Conservation (phyloP, 2,797 vertebrate species). For the Pantherophis vulpinus region DNA sequence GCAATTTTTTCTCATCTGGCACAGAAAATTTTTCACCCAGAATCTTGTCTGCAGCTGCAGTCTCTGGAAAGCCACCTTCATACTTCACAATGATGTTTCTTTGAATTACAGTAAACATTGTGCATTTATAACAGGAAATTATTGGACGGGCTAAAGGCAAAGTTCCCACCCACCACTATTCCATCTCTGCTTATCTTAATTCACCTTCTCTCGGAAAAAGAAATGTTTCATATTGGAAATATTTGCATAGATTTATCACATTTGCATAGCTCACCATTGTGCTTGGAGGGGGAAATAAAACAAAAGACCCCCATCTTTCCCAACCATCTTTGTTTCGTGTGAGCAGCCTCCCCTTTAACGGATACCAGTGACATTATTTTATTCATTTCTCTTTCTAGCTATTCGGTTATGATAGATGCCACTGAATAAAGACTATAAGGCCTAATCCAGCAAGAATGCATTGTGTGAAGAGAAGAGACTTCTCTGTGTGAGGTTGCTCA, state of each 20-base stretch:
- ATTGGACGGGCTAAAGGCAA: slow-evolving; percentile 55
- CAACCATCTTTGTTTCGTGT: slow-evolving; percentile 1
- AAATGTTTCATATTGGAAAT: slow-evolving; percentile 3
- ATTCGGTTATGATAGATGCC: not conserved
- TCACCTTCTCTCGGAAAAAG: slow-evolving; percentile 29
- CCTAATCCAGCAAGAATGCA: not conserved
- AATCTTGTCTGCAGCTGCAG: slow-evolving; percentile 70
- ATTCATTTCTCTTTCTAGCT: not conserved
- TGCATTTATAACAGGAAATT: slow-evolving; percentile 66
- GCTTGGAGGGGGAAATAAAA: not conserved
- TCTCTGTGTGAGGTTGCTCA: not conserved
- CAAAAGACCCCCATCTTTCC: slow-evolving; percentile 8
- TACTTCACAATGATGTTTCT: slow-evolving; percentile 55
- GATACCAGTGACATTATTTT: slow-evolving; percentile 8
- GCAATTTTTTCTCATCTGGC: slow-evolving; percentile 73
- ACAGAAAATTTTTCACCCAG: slow-evolving; percentile 71
- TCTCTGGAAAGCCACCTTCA: slow-evolving; percentile 61
- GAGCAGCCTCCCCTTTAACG: slow-evolving; percentile 1
- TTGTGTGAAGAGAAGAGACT: not conserved
- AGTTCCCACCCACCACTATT: slow-evolving; percentile 5
- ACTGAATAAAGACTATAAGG: not conserved
- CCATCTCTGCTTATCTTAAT: slow-evolving; percentile 32
- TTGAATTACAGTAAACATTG: slow-evolving; percentile 54
- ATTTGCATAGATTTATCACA: not conserved
- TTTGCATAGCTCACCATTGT: slow-evolving; percentile 17